Evolutionary conservation across 2,797 vertebrate species (phyloP).

Genomic region (Lagorchestes hirsutus): DNA sequence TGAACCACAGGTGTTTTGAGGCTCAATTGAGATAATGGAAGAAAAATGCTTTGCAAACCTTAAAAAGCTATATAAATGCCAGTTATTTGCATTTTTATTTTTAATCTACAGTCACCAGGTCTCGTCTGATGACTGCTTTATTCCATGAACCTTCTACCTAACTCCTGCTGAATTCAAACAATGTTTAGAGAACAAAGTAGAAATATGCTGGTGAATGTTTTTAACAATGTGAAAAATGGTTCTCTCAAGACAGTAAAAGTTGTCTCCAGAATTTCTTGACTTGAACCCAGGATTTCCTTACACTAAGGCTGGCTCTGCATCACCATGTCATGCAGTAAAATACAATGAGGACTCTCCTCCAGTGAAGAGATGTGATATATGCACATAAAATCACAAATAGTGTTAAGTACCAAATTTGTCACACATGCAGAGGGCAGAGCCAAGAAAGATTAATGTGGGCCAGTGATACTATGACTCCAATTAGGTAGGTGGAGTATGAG

Average conservation of each 20-base stretch:
- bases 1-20: not conserved
- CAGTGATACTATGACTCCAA: not conserved
- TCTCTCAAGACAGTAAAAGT: not conserved
- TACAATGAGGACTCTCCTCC: not conserved
- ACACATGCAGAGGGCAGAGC: too few species aligned
- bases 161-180: not conserved
- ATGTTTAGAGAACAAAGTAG: not conserved
- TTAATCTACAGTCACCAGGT: not conserved
- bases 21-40: not conserved
- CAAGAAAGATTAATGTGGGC: not conserved
- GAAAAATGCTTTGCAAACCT: not conserved
- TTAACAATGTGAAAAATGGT: not conserved
- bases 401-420: not conserved
- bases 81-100: not conserved
- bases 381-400: not conserved
- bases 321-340: conserved; percentile 9
- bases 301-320: not conserved
- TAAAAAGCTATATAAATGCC: not conserved
- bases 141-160: not conserved
- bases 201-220: not conserved
- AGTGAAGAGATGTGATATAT: not conserved
- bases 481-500: not conserved
- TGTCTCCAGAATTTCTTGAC: not conserved
- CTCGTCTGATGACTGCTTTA: not conserved
- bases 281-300: not conserved